These are phyloP conservation scores for Protonemura montana DNA, from an alignment of 2,888 invertebrate species.

Conservation along the genomic window DNA sequence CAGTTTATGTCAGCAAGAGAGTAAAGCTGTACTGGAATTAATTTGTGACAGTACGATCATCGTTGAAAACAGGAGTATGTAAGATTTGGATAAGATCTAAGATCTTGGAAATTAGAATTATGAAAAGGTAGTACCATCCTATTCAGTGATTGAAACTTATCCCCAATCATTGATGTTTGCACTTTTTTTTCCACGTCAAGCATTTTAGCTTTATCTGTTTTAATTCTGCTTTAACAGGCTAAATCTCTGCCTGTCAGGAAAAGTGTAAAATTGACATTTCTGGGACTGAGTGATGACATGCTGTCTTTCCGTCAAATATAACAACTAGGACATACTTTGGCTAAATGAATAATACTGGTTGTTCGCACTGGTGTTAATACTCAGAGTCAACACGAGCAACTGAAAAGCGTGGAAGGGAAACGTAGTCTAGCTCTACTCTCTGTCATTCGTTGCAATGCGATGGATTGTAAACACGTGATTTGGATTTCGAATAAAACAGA, in stretches of 20 bases:
- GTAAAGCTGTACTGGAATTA: no score
- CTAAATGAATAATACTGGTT: constrained; percentile 22
- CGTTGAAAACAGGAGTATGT: no score
- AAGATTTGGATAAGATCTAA: no score
- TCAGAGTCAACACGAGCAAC: not conserved
- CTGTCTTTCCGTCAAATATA: not conserved
- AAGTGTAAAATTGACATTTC: not conserved
- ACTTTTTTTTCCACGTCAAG: no score
- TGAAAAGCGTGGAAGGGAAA: not conserved
- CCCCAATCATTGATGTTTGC: no score
- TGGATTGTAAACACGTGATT: not conserved
- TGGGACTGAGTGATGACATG: not conserved
- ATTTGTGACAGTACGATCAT: no score
- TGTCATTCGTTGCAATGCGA: not conserved
- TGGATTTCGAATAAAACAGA: not conserved
- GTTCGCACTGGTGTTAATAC: constrained; percentile 17
- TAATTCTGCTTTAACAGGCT: not conserved
- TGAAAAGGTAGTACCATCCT: no score
- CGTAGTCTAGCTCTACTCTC: not conserved
- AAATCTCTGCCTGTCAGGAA: not conserved
- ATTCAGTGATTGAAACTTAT: no score
- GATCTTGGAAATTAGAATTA: no score
- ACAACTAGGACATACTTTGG: not conserved
- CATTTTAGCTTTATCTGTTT: no score
- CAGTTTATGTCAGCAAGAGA: no score